Percentiles rank a stretch among this genome's conserved stretches.
These are phyloP conservation scores for Ruditapes philippinarum DNA, from an alignment of 1,140 invertebrate species.

Conservation along the genomic window DNA sequence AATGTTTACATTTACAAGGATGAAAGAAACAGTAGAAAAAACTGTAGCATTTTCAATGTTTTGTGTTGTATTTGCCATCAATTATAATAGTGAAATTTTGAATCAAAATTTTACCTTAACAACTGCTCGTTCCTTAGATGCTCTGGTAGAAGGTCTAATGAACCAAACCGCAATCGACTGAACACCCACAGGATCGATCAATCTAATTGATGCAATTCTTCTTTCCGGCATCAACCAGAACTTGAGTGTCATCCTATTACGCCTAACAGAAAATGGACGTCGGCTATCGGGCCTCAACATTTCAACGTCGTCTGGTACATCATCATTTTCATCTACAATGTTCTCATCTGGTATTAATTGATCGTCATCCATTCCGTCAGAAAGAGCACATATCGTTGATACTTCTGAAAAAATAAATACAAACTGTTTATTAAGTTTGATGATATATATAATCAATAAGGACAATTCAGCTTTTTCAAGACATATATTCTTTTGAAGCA, in stretches of 20 bases:
- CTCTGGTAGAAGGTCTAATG: neutral
- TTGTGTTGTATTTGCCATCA: too few relatives aligned
- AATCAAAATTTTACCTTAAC: slow-evolving; percentile 1
- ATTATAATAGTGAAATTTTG: too few relatives aligned
- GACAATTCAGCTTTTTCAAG: too few relatives aligned
- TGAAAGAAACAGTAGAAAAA: too few relatives aligned
- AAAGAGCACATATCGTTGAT: neutral
- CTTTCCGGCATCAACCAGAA: slow-evolving; percentile 32
- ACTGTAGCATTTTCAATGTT: too few relatives aligned
- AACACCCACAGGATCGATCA: neutral
- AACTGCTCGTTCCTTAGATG: neutral
- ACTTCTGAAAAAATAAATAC: neutral
- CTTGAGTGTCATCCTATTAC: neutral
- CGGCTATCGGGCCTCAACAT: slow-evolving; percentile 6
- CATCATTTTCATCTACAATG: neutral
- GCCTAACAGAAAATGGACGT: neutral
- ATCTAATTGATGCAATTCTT: neutral
- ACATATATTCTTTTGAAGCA: too few relatives aligned
- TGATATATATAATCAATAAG: too few relatives aligned
- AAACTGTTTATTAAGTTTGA: too few relatives aligned
- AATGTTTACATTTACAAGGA: too few relatives aligned
- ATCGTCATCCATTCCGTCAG: slow-evolving; percentile 11
- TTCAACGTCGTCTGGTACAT: slow-evolving; percentile 3
- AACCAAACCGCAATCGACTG: slow-evolving; percentile 14
- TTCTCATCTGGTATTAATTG: slow-evolving; percentile 21